A percentile compares a stretch with the other conserved stretches of the same genome.
These are phyloP conservation scores for Andrena praecox DNA, from an alignment of 2,888 invertebrate genomes.

Conservation along the genomic window DNA sequence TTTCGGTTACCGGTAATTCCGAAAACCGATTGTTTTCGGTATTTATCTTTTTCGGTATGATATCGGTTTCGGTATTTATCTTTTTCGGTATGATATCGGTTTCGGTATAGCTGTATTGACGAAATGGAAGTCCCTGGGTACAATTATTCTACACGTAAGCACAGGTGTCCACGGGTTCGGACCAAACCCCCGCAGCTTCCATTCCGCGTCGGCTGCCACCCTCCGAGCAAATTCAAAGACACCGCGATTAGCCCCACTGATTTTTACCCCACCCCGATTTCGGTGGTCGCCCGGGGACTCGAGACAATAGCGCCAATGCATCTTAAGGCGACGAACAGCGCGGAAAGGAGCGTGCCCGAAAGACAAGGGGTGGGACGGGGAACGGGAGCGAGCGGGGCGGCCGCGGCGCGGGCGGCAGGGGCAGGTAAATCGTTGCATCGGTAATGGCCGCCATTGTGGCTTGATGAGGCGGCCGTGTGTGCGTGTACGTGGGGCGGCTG, in stretches of 20 bases:
- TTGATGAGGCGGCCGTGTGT: conserved; percentile 64
- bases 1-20: too few relatives aligned
- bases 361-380: conserved; percentile 28
- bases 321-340: conserved; percentile 33
- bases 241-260: neutral
- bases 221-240: neutral
- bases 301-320: conserved; percentile 32
- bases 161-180: too few relatives aligned
- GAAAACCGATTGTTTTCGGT: too few relatives aligned
- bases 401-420: conserved; percentile 45
- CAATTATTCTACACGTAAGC: too few relatives aligned
- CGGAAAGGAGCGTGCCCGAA: conserved; percentile 26
- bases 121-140: too few relatives aligned
- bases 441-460: conserved; percentile 81
- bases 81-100: too few relatives aligned
- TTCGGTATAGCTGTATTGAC: too few relatives aligned
- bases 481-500: conserved; percentile 47
- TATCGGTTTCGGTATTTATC: too few relatives aligned
- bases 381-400: neutral
- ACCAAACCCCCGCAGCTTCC: neutral
- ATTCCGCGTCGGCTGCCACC: neutral
- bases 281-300: neutral
- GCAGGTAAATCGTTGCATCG: conserved; percentile 78
- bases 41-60: too few relatives aligned
- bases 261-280: neutral